phyloP scores from a whole-genome alignment of 2,113 vertebrate species.

The Sorex fumeus region DNA sequence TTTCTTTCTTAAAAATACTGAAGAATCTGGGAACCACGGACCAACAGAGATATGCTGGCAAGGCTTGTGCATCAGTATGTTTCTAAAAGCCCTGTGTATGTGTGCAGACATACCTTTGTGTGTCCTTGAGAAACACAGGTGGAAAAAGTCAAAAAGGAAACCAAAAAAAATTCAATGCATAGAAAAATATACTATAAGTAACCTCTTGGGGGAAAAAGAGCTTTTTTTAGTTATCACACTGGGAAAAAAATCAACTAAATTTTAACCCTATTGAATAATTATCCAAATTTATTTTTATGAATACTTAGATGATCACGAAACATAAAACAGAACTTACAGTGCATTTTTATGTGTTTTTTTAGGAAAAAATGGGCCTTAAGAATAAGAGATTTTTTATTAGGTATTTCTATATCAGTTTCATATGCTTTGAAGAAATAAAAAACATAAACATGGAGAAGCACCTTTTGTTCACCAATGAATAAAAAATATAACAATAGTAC shows the following conservation, averaged over 20 bases:
- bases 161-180: conserved; percentile 29
- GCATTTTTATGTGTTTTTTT: conserved; percentile 44
- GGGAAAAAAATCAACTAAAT: conserved; percentile 37
- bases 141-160: not conserved
- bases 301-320: conserved; percentile 24
- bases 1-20: too few species aligned
- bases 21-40: too few species aligned
- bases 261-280: conserved; percentile 35
- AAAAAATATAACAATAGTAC: conserved; percentile 29
- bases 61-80: too few species aligned
- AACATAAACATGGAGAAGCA: not conserved
- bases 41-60: too few species aligned
- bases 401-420: conserved; percentile 45
- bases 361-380: not conserved
- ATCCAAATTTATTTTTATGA: conserved; percentile 16
- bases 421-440: conserved; percentile 54
- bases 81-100: not conserved
- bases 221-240: not conserved
- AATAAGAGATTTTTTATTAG: conserved; percentile 41
- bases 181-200: conserved; percentile 9
- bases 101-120: not conserved
- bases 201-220: not conserved
- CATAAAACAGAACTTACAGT: not conserved
- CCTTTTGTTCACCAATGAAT: conserved; percentile 58
- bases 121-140: not conserved